These are phyloP conservation scores for Montipora foliosa DNA, from an alignment of 64 coral and sea anemone species.

Conservation along the genomic window DNA sequence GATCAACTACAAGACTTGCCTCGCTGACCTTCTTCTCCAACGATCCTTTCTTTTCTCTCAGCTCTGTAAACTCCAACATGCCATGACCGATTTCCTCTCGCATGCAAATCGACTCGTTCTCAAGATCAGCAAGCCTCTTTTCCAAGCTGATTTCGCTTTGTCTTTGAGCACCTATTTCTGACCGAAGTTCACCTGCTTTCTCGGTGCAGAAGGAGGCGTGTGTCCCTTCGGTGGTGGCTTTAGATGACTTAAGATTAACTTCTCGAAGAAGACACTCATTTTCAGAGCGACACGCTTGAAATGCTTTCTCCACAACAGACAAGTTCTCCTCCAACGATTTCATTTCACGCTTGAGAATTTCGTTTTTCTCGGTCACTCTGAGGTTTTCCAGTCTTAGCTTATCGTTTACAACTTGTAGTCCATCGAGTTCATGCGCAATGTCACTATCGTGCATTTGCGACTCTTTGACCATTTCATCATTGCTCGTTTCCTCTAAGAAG, in stretches of 20 bases:
- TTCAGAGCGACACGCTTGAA: conserved; percentile 39
- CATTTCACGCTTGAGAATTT: conserved; percentile 48
- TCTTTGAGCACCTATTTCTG: conserved; percentile 37
- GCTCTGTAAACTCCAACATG: conserved; percentile 33
- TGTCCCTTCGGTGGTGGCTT: conserved; percentile 40
- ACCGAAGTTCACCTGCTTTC: conserved; percentile 33
- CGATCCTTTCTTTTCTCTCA: conserved; percentile 54
- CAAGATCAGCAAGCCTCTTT: conserved; percentile 34
- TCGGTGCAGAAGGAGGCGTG: conserved; percentile 51
- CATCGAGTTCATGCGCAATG: conserved; percentile 1
- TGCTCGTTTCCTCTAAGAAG: background rate
- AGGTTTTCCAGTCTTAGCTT: conserved; percentile 21
- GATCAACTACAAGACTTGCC: conserved; percentile 54
- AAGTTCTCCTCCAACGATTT: conserved; percentile 56
- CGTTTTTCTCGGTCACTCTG: conserved; percentile 43
- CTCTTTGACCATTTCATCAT: background rate
- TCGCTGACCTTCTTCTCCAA: conserved; percentile 59
- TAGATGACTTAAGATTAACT: conserved; percentile 50
- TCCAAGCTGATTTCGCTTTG: conserved; percentile 48
- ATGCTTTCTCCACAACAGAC: conserved; percentile 31
- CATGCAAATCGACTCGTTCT: conserved; percentile 37
- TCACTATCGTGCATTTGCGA: background rate
- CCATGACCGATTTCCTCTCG: conserved; percentile 55
- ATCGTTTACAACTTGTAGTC: background rate
- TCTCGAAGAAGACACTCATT: conserved; percentile 63